Percentiles rank a stretch among this genome's conserved stretches.
These are phyloP conservation scores for Halcyon badia DNA, from an alignment of 2,797 vertebrate species.

Conservation along the genomic window DNA sequence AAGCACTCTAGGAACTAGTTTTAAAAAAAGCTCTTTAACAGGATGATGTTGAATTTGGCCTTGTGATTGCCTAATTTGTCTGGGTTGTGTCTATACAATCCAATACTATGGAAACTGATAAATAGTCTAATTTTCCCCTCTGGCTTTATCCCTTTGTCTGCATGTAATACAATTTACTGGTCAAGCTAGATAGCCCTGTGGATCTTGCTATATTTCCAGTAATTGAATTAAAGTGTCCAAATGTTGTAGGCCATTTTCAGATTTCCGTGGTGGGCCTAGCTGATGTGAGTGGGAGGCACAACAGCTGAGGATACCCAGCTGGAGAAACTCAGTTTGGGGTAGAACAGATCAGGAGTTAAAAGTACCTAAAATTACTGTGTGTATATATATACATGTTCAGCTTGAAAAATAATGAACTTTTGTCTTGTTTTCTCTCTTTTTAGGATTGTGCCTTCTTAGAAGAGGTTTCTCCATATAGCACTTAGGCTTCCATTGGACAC, in stretches of 20 bases:
- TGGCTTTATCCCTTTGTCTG: not conserved
- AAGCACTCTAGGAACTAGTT: not conserved
- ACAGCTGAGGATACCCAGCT: not conserved
- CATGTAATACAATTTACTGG: not conserved
- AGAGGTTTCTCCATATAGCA: not conserved
- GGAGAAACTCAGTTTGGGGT: not conserved
- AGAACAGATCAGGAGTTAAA: not conserved
- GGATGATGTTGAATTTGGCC: not conserved
- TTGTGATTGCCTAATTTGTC: not conserved
- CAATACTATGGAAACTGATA: not conserved
- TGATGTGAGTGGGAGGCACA: not conserved
- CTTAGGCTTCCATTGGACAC: not conserved
- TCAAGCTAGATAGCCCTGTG: not conserved
- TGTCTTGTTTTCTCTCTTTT: not conserved
- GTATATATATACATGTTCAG: not conserved
- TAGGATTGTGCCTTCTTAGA: not conserved
- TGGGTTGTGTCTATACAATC: not conserved
- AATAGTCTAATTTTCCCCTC: not conserved
- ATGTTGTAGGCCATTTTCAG: not conserved
- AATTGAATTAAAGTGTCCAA: not conserved
- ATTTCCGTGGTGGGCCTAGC: not conserved
- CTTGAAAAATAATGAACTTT: not conserved
- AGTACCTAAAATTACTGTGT: not conserved
- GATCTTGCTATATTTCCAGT: not conserved
- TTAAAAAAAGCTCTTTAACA: slow-evolving; percentile 23